Conservation (phyloP, 2,888 invertebrate species). For the Neoascia interrupta region DNA sequence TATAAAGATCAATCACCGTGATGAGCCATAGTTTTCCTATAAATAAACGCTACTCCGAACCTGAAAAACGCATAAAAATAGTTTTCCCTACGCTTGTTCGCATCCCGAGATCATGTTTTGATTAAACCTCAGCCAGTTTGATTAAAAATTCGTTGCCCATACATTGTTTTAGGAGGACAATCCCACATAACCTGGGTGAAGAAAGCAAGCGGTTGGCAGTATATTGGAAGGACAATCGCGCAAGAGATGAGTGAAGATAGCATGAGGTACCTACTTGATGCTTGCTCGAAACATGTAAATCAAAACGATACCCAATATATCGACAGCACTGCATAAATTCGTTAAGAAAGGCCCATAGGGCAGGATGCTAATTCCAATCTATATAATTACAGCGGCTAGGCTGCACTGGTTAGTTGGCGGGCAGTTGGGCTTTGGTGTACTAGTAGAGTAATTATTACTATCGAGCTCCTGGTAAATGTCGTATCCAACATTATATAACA, state of each 20-base stretch:
- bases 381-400: conserved; percentile 59
- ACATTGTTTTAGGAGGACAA: too few species aligned
- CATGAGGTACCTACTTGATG: too few species aligned
- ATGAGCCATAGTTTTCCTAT: conserved; percentile 66
- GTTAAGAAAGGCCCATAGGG: conserved; percentile 52
- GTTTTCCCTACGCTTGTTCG: neutral
- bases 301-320: too few species aligned
- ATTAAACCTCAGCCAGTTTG: conserved; percentile 43
- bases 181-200: too few species aligned
- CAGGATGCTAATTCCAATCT: conserved; percentile 58
- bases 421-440: conserved; percentile 16
- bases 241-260: neutral
- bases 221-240: conserved; percentile 47
- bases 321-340: conserved; percentile 3
- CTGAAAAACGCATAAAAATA: conserved; percentile 42
- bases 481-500: conserved; percentile 62
- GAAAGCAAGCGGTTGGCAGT: too few species aligned
- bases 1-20: conserved; percentile 67
- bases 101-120: conserved; percentile 47
- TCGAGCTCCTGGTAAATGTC: conserved; percentile 61
- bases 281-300: conserved; percentile 53
- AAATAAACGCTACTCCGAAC: conserved; percentile 49
- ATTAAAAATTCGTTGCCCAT: conserved; percentile 44
- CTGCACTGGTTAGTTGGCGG: neutral
- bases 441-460: conserved; percentile 63